Evolutionary conservation across 2,113 vertebrate genomes (phyloP).

Genomic region (Neogale vison): DNA sequence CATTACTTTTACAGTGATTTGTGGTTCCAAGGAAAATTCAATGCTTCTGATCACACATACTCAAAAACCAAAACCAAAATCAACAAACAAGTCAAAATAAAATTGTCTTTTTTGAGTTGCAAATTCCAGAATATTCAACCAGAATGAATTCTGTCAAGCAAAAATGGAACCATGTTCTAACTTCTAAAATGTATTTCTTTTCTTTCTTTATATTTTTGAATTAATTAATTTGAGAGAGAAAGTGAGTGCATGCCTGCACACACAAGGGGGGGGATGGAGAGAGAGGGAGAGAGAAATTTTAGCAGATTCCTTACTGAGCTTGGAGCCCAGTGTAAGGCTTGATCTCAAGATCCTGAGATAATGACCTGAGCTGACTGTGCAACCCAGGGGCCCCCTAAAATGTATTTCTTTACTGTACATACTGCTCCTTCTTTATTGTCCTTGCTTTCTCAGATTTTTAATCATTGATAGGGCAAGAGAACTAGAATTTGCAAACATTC

Average conservation of each 20-base stretch:
- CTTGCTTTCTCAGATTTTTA: constrained; percentile 60
- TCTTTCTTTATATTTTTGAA: neutral
- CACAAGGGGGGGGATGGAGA: neutral
- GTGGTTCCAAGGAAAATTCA: constrained; percentile 49
- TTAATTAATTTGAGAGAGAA: neutral
- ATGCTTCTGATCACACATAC: constrained; percentile 57
- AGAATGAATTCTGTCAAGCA: constrained; percentile 76
- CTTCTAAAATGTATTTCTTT: constrained; percentile 69
- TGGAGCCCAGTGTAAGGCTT: neutral
- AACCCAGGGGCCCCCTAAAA: neutral
- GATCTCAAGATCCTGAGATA: neutral
- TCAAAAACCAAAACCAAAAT: neutral
- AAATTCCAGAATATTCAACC: constrained; percentile 59
- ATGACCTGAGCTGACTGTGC: neutral
- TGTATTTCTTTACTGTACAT: constrained; percentile 62
- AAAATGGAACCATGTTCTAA: constrained; percentile 78
- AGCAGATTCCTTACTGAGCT: neutral
- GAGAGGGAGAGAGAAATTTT: neutral
- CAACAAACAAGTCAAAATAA: constrained; percentile 13
- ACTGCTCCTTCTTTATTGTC: constrained; percentile 71
- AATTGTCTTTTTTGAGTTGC: constrained; percentile 62
- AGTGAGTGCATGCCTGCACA: neutral
- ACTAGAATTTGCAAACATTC: constrained; percentile 45
- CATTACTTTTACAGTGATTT: constrained; percentile 54
- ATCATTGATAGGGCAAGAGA: constrained; percentile 38